Base-by-base conservation (phyloP, 2,113 vertebrate genomes). In the Helogale parvula region DNA sequence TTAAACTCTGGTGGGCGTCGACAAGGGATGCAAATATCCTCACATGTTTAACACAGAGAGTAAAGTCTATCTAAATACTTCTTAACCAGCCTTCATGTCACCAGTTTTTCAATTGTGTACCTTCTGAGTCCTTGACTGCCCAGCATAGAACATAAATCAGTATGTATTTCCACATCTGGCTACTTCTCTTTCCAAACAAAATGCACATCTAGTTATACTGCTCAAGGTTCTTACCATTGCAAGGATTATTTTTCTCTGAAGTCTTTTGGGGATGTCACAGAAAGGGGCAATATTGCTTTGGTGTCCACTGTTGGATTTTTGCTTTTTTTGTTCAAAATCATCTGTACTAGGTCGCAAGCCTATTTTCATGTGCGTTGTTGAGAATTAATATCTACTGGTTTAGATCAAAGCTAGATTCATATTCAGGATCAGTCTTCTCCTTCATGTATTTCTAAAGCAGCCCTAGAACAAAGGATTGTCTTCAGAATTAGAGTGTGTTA, bases 111-210 rank as follows among this genome's bases (percentile, higher is more conserved):
- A 25, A 25, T 14, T 5, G 25, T 7, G 21, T 41, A 41, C 2
- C 10, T 72, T 38, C 69, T 21, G 23, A 35, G 69, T 72, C n/a
- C 21, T 33, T 72, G 35, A 72, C 10, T 25, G 23, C 14, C 35
- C 35, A 25, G 23, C 21, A 41, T 25, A 72, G 71, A 25, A 41
- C 12, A 50, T 50, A 2, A 50, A 50, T 50, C 13, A 50, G 50
- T 41, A 41, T 41, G 21, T 27, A 72, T 21, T 41, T 72, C 21
- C 71, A 41, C 21, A 41, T 72, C 5, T 25, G 35, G 35, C 38
- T 72, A 27, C 41, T 72, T 72, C 35, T 41, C 35, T 13, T 72
- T 72, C 90, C 96, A 93, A 91, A 98, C 0, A 93, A 94, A 41
- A 41, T 76, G 5, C 41, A 68, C 29, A 84, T 31, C 41, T 77